Evolutionary conservation across 2,113 vertebrate genomes (phyloP).

Genomic region (Nannospalax galili): DNA sequence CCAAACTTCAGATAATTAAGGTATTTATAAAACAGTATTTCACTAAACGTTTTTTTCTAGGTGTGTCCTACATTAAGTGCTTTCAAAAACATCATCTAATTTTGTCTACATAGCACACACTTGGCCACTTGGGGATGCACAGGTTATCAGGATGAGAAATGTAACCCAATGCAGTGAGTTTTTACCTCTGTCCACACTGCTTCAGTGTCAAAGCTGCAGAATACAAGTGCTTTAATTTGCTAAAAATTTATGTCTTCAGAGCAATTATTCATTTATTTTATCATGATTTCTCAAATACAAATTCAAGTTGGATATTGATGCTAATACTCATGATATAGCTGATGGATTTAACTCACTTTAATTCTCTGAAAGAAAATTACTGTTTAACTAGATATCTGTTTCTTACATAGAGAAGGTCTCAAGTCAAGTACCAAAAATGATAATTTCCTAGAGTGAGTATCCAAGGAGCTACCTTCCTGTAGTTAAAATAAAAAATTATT

Average conservation of each 20-base stretch:
- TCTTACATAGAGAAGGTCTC: neutral
- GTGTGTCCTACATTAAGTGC: neutral
- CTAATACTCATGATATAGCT: neutral
- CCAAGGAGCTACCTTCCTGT: neutral
- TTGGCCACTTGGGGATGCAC: neutral
- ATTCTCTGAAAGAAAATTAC: neutral
- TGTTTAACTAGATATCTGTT: slow-evolving; percentile 32
- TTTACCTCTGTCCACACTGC: neutral
- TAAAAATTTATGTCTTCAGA: neutral
- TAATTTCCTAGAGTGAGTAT: neutral
- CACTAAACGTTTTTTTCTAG: neutral
- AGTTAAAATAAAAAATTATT: neutral
- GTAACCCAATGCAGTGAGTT: neutral
- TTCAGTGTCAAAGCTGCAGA: neutral
- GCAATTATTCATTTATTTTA: neutral
- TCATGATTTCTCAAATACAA: slow-evolving; percentile 3
- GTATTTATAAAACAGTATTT: neutral
- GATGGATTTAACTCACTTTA: slow-evolving; percentile 28
- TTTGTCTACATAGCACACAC: neutral
- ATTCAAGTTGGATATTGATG: neutral
- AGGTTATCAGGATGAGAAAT: neutral
- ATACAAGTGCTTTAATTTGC: neutral
- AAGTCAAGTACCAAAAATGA: slow-evolving; percentile 11
- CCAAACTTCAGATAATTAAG: neutral
- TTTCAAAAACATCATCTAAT: neutral